Percentiles rank a stretch among this genome's conserved stretches.
phyloP scores from a whole-genome alignment of 2,888 invertebrate genomes.

The Pseudococcus jackbeardsleyi region DNA sequence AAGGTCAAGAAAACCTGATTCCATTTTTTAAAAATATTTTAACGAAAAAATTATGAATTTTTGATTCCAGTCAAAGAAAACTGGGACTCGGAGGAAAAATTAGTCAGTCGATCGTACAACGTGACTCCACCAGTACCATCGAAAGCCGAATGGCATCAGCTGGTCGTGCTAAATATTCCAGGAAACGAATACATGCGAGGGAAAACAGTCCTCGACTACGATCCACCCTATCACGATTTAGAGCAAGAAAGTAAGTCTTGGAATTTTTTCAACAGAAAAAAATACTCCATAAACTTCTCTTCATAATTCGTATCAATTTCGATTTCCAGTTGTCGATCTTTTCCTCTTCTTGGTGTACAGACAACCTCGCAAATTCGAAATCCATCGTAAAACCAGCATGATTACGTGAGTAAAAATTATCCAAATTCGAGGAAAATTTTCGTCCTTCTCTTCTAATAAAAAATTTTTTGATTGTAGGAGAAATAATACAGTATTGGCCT shows the following conservation, averaged over 20 bases:
- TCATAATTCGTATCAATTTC: background rate
- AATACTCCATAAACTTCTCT: background rate
- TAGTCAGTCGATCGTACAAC: constrained; percentile 17
- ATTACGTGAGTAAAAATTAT: background rate
- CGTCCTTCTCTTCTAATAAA: background rate
- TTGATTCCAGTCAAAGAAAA: background rate
- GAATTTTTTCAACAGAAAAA: background rate
- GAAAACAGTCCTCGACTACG: background rate
- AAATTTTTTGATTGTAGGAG: background rate
- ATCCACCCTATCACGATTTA: constrained; percentile 10
- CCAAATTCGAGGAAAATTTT: background rate
- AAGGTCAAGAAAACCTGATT: background rate
- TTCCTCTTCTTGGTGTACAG: background rate
- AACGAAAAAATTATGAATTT: too few relatives aligned
- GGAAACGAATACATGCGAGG: background rate
- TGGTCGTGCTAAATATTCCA: background rate
- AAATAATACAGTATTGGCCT: background rate
- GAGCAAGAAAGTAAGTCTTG: background rate
- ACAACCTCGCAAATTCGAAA: background rate
- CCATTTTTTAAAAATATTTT: background rate
- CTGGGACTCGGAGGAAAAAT: constrained; percentile 27
- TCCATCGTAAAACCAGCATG: background rate
- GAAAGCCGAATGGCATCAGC: background rate
- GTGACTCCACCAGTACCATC: background rate
- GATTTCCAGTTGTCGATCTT: constrained; percentile 33